Base-by-base conservation (phyloP, 1,140 invertebrate genomes). In the Cydia fagiglandana region DNA sequence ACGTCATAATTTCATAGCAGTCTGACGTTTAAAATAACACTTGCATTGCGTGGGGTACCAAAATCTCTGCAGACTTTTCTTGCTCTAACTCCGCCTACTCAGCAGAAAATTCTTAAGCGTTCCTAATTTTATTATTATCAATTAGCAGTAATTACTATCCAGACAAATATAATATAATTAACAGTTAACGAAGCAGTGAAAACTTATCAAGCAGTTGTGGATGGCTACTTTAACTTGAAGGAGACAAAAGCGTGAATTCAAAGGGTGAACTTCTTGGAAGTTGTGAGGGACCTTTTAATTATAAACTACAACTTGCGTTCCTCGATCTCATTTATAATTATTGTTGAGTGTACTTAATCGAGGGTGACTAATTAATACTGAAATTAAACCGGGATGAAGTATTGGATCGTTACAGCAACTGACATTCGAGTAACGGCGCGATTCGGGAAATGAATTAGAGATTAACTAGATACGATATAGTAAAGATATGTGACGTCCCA, bases 151-250 rank as follows among this genome's bases (percentile, higher is more conserved):
- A 47, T 13, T 47, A 47, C 45, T 47, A 56, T 56, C 9, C 20
- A 61, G 10, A 61, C 56, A 17, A 24, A 61, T 24, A 61, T 9
- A 61, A 61, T 24, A 20, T 20, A 61, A 61, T 61, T 61, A 61
- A 61, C 17, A 7, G 24, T 12, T 3, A 24, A 61, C 20, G 20
- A 68, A 68, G 20, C 64, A 64, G 4, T 68, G 64, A 68, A 61
- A 68, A 68, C 64, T 68, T 68, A 34, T 34, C 28, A 68, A 68
- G 66, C 66, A 70, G 38, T 68, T 68, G 66, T 41, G 34, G 66
- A 38, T 38, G 64, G 30, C 64, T 70, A 34, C 66, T 70, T 70
- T 41, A 38, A 38, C 66, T 70, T 41, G 66, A 41, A 70, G 30
- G 28, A 70, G 66, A 70, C 66, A 70, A 70, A 70, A 38, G 66